Evolutionary conservation across 2,113 vertebrate genomes (phyloP).

Genomic region (Lepisosteus oculatus): DNA sequence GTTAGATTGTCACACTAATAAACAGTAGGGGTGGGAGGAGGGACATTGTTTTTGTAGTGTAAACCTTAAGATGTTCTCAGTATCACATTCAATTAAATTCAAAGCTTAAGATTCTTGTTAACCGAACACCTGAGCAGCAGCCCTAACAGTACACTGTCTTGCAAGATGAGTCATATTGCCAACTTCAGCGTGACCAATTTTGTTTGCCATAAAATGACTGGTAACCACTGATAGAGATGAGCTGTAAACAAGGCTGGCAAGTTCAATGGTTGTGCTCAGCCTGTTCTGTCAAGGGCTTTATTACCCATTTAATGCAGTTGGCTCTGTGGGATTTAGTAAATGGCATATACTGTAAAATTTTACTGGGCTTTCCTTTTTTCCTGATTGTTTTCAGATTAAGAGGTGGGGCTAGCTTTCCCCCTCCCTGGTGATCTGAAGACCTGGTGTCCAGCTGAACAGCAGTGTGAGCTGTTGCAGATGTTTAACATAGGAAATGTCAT

Average conservation of each 20-base stretch:
- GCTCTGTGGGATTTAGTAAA: slow-evolving; percentile 29
- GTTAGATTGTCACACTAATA: too few relatives aligned
- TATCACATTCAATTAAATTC: too few relatives aligned
- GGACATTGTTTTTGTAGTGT: too few relatives aligned
- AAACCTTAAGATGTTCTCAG: too few relatives aligned
- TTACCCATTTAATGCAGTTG: slow-evolving; percentile 25
- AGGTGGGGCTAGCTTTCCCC: neutral
- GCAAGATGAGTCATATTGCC: neutral
- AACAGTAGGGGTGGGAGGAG: too few relatives aligned
- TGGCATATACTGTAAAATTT: slow-evolving; percentile 26
- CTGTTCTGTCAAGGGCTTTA: slow-evolving; percentile 15
- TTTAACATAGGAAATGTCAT: too few relatives aligned
- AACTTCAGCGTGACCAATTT: slow-evolving; percentile 5
- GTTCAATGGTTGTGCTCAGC: neutral
- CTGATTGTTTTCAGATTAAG: neutral
- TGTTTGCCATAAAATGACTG: slow-evolving; percentile 10
- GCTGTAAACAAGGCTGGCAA: neutral
- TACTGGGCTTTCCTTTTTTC: slow-evolving; percentile 20
- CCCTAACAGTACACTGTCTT: neutral
- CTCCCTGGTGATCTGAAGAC: too few relatives aligned
- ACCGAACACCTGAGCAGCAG: neutral
- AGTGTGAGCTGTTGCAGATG: too few relatives aligned
- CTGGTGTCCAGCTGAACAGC: too few relatives aligned
- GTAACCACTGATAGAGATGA: neutral
- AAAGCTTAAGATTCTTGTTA: neutral